Evolutionary conservation across 2,113 vertebrate species (phyloP).

Genomic region (Hiodon alosoides): DNA sequence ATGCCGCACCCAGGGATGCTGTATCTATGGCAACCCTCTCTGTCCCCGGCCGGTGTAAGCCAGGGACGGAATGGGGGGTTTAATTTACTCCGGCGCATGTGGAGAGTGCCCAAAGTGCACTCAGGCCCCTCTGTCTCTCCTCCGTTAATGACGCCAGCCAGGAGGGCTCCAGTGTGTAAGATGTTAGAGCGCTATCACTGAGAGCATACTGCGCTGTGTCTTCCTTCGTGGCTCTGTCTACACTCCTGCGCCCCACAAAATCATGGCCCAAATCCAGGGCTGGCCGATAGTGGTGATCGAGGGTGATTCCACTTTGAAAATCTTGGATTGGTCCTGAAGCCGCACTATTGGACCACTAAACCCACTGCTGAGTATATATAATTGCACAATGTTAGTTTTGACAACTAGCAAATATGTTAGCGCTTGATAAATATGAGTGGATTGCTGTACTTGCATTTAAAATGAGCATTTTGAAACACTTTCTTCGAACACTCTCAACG

Average conservation of each 20-base stretch:
- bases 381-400: too few species aligned
- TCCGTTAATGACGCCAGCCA: background rate
- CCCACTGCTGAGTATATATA: too few species aligned
- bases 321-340: too few species aligned
- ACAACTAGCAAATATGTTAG: too few species aligned
- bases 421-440: too few species aligned
- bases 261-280: background rate
- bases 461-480: background rate
- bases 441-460: too few species aligned
- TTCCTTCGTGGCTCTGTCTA: background rate
- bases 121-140: background rate
- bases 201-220: background rate
- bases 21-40: constrained; percentile 48
- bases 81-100: background rate
- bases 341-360: too few species aligned
- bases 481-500: background rate
- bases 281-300: background rate
- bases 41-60: constrained; percentile 11
- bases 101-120: background rate
- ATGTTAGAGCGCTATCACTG: background rate
- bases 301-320: background rate
- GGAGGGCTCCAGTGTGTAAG: background rate
- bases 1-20: constrained; percentile 42
- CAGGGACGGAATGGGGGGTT: background rate
- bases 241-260: background rate